Evolutionary conservation across 2,797 vertebrate species (phyloP), one percentile per base, ranked within the genome.

Genomic region (Channa striata): DNA sequence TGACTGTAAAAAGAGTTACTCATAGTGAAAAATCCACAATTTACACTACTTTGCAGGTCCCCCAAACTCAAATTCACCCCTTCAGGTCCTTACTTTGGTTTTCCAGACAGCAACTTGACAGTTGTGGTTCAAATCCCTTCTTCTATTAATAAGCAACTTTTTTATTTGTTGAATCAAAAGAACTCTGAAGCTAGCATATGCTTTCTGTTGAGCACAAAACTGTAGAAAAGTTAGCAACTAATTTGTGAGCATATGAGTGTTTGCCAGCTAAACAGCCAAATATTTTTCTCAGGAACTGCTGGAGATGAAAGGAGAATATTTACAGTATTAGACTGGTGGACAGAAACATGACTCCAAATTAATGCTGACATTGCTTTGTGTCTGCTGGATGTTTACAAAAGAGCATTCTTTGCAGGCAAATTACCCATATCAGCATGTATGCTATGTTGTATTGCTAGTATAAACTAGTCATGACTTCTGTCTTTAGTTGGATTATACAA

Each of bases 41-140:
- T 14, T 19, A 8, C 21, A 21, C 3, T 8, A 8, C 12, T 21
- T 5, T 30, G 4, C 43, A 39, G 21, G 51, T 44, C 11, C 5
- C 1, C 0, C 5, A 16, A 14, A 11, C 43, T 23, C 6, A 21
- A 25, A n/a, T n/a, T n/a, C n/a, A n/a, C n/a, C 8, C 13, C 48
- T 57, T 66, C 8, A 49, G 21, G 14, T 57, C 6, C 25, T 30
- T 25, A 10, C 53, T 54, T 65, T 49, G 8, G 10, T 57, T 48
- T 60, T 64, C 21, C 52, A 30, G 1, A 6, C 1, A 6, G 3
- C 11, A 25, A 25, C 34, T 16, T n/a, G 2, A 21, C 16, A 11
- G 23, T 33, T 60, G 50, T 36, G 37, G 6, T 0, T 52, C 8
- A 10, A 16, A 8, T 43, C 11, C 9, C 30, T 39, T 14, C 36